Conservation (phyloP, 2,113 vertebrate species). For the Chamaetylas fuelleborni region DNA sequence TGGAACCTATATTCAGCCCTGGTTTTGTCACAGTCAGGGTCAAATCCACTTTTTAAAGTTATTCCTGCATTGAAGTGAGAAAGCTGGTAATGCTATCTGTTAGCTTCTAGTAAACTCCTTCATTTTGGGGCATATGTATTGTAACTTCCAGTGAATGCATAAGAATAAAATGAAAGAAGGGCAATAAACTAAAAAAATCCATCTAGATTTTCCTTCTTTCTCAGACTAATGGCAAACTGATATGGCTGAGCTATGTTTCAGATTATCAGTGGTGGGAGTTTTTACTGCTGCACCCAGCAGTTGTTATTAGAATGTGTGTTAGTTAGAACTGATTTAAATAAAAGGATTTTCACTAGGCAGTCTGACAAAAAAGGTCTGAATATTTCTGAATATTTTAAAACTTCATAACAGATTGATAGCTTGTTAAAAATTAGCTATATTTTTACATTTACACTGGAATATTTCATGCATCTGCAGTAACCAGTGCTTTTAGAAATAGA, state of each 20-base stretch:
- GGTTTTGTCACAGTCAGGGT: not conserved
- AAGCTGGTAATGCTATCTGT: not conserved
- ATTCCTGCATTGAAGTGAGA: not conserved
- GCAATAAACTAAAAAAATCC: not conserved
- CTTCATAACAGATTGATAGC: not conserved
- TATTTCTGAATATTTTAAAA: not conserved
- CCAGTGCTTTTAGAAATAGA: not conserved
- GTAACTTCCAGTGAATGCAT: not conserved
- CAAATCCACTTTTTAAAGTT: not conserved
- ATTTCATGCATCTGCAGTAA: not conserved
- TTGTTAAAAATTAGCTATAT: not conserved
- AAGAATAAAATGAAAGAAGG: not conserved
- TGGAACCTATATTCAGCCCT: not conserved
- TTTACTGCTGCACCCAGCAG: not conserved
- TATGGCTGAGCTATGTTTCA: not conserved
- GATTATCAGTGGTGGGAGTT: not conserved
- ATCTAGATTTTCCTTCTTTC: not conserved
- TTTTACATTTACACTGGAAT: not conserved
- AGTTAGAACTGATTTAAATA: conserved; percentile 18
- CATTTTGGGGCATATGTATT: not conserved
- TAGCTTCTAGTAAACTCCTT: not conserved
- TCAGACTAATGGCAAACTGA: not conserved
- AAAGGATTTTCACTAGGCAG: not conserved
- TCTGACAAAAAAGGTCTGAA: not conserved
- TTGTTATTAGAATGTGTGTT: not conserved